phyloP scores from a whole-genome alignment of 2,888 invertebrate species.

The Allacma fusca region DNA sequence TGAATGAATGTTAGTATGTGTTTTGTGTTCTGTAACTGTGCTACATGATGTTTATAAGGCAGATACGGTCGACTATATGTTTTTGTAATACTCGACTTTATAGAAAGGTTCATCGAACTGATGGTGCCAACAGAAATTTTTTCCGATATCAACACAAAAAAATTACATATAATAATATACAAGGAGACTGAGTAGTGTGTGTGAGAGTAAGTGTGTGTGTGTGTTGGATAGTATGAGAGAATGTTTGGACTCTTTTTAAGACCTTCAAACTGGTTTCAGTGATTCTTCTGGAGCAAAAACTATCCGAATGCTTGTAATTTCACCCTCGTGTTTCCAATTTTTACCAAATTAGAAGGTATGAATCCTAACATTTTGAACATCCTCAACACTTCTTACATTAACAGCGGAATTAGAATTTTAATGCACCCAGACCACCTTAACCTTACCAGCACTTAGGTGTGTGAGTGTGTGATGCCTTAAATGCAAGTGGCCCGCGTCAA shows the following conservation, averaged over 20 bases:
- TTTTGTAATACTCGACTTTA: background rate
- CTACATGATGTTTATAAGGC: background rate
- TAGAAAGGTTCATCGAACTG: conserved; percentile 60
- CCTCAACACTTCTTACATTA: conserved; percentile 23
- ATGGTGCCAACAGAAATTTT: conserved; percentile 58
- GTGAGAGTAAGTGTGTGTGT: conserved; percentile 9
- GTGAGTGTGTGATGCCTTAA: background rate
- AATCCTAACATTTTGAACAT: background rate
- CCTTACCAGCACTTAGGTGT: background rate
- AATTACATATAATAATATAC: conserved; percentile 50
- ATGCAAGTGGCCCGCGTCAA: background rate
- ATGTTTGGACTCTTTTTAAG: conserved; percentile 42
- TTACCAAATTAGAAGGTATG: background rate
- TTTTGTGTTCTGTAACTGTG: background rate
- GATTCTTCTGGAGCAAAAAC: conserved; percentile 43
- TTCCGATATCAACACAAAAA: conserved; percentile 57
- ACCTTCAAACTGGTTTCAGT: conserved; percentile 39
- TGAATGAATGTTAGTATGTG: conserved; percentile 30
- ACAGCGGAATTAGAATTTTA: conserved; percentile 1
- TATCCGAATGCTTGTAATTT: conserved; percentile 34
- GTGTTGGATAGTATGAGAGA: conserved; percentile 19
- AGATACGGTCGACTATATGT: conserved; percentile 5
- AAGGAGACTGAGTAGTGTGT: background rate
- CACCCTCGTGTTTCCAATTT: conserved; percentile 14
- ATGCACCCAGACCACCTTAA: background rate